Evolutionary conservation across 2,113 vertebrate species (phyloP).

Genomic region (Pangasianodon hypophthalmus): DNA sequence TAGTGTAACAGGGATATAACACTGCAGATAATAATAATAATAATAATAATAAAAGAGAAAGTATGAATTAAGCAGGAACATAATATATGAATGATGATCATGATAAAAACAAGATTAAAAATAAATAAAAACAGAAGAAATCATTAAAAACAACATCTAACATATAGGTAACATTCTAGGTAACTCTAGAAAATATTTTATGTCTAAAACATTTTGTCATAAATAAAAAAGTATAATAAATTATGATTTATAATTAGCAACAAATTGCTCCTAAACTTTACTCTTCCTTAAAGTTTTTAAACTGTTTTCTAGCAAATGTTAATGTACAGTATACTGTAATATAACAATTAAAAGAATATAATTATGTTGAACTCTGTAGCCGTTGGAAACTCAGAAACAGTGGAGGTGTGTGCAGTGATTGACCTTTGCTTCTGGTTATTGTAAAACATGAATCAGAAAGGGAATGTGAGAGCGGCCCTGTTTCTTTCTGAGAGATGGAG

Average conservation of each 20-base stretch:
- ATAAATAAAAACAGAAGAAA: not conserved
- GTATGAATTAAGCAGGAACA: too few relatives aligned
- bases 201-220: too few relatives aligned
- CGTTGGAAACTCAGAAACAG: not conserved
- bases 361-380: not conserved
- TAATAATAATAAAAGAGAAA: too few relatives aligned
- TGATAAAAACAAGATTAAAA: not conserved
- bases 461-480: conserved; percentile 20
- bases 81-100: too few relatives aligned
- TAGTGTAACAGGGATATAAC: too few relatives aligned
- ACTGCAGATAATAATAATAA: not conserved
- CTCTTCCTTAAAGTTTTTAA: not conserved
- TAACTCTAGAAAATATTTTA: not conserved
- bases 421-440: conserved; percentile 29
- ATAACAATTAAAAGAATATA: not conserved
- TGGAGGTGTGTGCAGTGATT: conserved; percentile 22
- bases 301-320: not conserved
- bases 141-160: too few relatives aligned
- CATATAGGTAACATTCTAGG: too few relatives aligned
- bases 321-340: not conserved
- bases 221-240: not conserved
- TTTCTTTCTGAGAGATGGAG: conserved; percentile 13
- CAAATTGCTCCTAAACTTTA: not conserved
- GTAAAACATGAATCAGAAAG: conserved; percentile 35
- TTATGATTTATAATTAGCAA: not conserved